Evolutionary conservation across 2,888 invertebrate species (phyloP), one percentile per base, ranked within the genome.

Genomic region (Ceraclea dissimilis): DNA sequence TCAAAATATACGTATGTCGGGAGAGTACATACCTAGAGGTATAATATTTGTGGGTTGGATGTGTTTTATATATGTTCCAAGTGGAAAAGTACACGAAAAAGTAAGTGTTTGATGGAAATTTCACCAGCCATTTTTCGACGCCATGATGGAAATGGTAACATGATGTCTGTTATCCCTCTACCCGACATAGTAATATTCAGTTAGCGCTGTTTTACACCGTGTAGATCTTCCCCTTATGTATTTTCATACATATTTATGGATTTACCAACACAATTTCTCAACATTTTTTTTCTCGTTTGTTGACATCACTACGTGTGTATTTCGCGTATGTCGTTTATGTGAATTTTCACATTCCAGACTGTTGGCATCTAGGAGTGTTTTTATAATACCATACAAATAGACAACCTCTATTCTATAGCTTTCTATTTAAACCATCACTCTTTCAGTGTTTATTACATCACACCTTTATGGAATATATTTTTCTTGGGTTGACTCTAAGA

Each of bases 211-310:
- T 39, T 39, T 39, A 39, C 39, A 39, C 39, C 39, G 13, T 39
- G 39, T 39, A 39, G n/a, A 39, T 39, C 39, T 39, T 39, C 39
- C 39, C 39, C 39, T 39, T 39, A 16, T 13, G 39, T 39, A n/a
- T 39, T 39, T 39, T 39, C 39, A 39, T 39, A 39, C 39, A 39
- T 39, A 39, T 39, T 39, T 39, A 39, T 39, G 39, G 39, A 39
- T 39, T 39, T 39, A 16, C 39, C 5, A 2, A 39, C 39, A 39
- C 39, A 16, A 39, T 39, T 39, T 16, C 39, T 39, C 39, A 39
- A 39, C 39, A 39, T 39, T 39, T 39, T 39, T 39, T 26, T 26
- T 26, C 26, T 10, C 26, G 26, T 26, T 26, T 26, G 26, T 26
- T 26, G 26, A 26, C 26, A 26, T 26, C 26, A 26, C 26, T 26